Percentiles rank a stretch among this genome's conserved stretches.
phyloP scores from a whole-genome alignment of 2,888 invertebrate species.

The Drepanosiphum platanoidis region DNA sequence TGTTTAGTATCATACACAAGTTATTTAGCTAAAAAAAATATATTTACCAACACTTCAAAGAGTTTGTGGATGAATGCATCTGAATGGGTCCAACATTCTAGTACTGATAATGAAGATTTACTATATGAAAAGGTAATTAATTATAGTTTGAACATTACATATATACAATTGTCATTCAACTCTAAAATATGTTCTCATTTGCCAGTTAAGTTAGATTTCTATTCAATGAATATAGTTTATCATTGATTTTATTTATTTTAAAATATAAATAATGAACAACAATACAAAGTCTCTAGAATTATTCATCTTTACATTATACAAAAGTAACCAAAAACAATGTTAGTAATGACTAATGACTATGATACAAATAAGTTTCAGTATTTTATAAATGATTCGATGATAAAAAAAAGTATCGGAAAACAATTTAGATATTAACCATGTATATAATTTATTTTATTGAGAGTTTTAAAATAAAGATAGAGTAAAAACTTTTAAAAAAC shows the following conservation, averaged over 20 bases:
- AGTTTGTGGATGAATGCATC: constrained; percentile 48
- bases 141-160: too few relatives aligned
- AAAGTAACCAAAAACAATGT: too few relatives aligned
- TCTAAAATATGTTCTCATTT: not conserved
- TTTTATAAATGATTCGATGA: too few relatives aligned
- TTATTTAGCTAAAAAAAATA: not conserved
- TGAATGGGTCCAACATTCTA: constrained; percentile 33
- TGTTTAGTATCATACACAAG: constrained; percentile 35
- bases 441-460: too few relatives aligned
- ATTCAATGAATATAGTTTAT: not conserved
- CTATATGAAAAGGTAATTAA: constrained; percentile 32
- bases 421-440: too few relatives aligned
- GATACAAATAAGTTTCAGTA: too few relatives aligned
- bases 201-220: not conserved
- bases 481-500: too few relatives aligned
- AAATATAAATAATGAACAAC: not conserved
- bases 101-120: not conserved
- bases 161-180: not conserved
- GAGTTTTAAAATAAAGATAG: too few relatives aligned
- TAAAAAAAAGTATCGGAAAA: too few relatives aligned
- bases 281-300: too few relatives aligned
- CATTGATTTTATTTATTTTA: not conserved
- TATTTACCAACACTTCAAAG: not conserved
- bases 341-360: too few relatives aligned
- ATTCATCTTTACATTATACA: not conserved